phyloP scores from a whole-genome alignment of 1,140 invertebrate species.

The Danaus melanippus region DNA sequence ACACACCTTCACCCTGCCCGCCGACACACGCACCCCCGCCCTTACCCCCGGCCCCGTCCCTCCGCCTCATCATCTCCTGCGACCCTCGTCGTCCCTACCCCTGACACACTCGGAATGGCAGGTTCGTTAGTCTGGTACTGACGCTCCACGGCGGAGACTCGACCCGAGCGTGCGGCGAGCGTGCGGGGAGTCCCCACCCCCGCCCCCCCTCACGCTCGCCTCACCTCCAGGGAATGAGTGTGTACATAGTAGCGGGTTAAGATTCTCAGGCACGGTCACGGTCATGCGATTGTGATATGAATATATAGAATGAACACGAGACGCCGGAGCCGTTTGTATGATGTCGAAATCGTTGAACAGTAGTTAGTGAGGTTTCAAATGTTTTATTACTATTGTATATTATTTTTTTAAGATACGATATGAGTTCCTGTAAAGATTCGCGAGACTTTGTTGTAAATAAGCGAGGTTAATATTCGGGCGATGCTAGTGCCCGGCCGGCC shows the following conservation, averaged over 20 bases:
- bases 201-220: constrained; percentile 22
- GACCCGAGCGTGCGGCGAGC: constrained; percentile 18
- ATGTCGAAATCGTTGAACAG: constrained; percentile 63
- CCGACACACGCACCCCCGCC: constrained; percentile 14
- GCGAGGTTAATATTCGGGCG: constrained; percentile 41
- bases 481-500: constrained; percentile 21
- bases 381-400: constrained; percentile 71
- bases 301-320: constrained; percentile 48
- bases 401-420: constrained; percentile 70
- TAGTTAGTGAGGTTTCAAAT: constrained; percentile 72
- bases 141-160: constrained; percentile 33
- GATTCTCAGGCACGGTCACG: constrained; percentile 67
- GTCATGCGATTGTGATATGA: constrained; percentile 71
- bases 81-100: constrained; percentile 38
- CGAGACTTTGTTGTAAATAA: constrained; percentile 64
- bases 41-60: constrained; percentile 35
- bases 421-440: constrained; percentile 68
- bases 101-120: constrained; percentile 43
- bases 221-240: constrained; percentile 52
- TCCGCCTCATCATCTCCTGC: constrained; percentile 44
- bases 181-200: constrained; percentile 12
- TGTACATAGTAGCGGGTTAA: constrained; percentile 69
- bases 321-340: constrained; percentile 62
- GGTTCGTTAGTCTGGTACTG: constrained; percentile 31
- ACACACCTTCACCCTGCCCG: constrained; percentile 28